phyloP scores from a whole-genome alignment of 2,797 vertebrate genomes.

The Gadopsis bispinosus region DNA sequence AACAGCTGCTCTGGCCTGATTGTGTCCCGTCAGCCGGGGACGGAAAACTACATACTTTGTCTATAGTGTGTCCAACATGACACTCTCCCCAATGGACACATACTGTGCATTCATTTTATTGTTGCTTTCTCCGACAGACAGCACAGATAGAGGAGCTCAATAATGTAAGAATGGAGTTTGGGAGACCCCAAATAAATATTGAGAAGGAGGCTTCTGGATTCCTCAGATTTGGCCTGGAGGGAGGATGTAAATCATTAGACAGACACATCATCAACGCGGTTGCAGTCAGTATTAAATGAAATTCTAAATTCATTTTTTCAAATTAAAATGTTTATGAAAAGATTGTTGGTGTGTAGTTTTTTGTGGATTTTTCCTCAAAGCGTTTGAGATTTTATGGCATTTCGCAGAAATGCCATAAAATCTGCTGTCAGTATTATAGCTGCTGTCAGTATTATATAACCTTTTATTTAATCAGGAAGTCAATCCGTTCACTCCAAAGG shows the following conservation, averaged over 20 bases:
- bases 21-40: slow-evolving; percentile 73
- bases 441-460: not conserved
- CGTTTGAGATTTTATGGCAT: not conserved
- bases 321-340: slow-evolving; percentile 21
- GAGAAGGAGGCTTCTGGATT: slow-evolving; percentile 27
- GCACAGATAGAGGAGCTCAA: slow-evolving; percentile 29
- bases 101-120: slow-evolving; percentile 42
- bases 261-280: slow-evolving; percentile 10
- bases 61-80: slow-evolving; percentile 78
- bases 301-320: not conserved
- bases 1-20: slow-evolving; percentile 82
- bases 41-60: slow-evolving; percentile 67
- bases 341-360: not conserved
- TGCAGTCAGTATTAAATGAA: not conserved
- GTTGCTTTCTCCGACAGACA: slow-evolving; percentile 23
- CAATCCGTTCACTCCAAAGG: not conserved
- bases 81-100: slow-evolving; percentile 46
- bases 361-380: no score
- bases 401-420: no score
- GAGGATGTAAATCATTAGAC: slow-evolving; percentile 37
- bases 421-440: not conserved
- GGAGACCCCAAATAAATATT: slow-evolving; percentile 50
- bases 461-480: not conserved
- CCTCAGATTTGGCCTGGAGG: slow-evolving; percentile 39
- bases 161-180: slow-evolving; percentile 42